phyloP scores from a whole-genome alignment of 2,797 vertebrate genomes.

The Miichthys miiuy region DNA sequence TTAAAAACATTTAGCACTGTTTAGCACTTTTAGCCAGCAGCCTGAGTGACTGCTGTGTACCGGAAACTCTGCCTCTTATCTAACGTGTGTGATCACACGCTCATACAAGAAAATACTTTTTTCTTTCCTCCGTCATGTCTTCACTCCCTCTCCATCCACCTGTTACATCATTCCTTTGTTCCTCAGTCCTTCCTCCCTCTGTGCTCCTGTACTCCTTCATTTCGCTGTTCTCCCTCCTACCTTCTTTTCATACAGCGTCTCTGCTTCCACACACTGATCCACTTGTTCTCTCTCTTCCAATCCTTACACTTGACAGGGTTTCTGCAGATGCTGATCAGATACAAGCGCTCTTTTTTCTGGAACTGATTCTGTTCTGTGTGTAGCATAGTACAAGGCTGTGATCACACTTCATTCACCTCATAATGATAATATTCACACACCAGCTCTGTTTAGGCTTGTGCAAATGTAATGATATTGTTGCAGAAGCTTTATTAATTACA shows the following conservation, averaged over 20 bases:
- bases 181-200: neutral
- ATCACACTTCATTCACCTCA: neutral
- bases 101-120: neutral
- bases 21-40: too few species aligned
- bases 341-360: neutral
- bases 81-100: neutral
- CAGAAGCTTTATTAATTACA: neutral
- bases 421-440: neutral
- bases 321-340: neutral
- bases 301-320: neutral
- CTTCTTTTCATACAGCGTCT: neutral
- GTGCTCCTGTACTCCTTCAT: neutral
- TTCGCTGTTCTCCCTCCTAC: slow-evolving; percentile 11
- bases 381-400: neutral
- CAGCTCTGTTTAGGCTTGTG: neutral
- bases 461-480: neutral
- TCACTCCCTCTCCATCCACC: slow-evolving; percentile 16
- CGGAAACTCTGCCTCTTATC: neutral
- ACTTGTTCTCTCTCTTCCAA: neutral
- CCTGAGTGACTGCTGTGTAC: neutral
- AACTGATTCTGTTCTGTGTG: neutral
- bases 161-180: slow-evolving; percentile 34
- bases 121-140: slow-evolving; percentile 1
- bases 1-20: too few species aligned
- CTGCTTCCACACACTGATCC: neutral